These are phyloP conservation scores for Syngnathus scovelli DNA, from an alignment of 2,113 vertebrate species.

Conservation along the genomic window DNA sequence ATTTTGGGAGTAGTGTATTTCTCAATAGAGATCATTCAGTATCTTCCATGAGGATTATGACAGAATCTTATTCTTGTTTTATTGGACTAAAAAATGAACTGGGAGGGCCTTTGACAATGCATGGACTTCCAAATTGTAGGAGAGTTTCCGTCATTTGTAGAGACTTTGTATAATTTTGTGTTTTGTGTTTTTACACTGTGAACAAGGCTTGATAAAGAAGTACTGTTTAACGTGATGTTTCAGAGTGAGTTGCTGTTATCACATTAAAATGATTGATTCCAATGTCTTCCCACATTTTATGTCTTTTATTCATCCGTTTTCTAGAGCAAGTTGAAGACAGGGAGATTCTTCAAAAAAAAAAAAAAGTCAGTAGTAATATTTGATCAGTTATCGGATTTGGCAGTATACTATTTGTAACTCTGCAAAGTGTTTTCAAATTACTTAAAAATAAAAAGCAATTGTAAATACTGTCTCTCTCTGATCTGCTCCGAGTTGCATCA, in stretches of 20 bases:
- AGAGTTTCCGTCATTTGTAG: neutral
- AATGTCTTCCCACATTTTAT: neutral
- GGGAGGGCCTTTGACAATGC: neutral
- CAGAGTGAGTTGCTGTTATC: neutral
- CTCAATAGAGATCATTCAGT: conserved; percentile 8
- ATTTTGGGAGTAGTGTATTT: neutral
- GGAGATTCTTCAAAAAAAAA: too few relatives aligned
- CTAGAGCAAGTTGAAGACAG: too few relatives aligned
- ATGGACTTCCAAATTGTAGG: neutral
- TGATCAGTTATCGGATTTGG: too few relatives aligned
- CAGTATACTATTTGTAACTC: neutral
- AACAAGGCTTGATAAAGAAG: neutral
- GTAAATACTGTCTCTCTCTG: neutral
- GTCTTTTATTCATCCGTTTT: neutral
- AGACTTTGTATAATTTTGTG: neutral
- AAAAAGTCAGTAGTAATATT: too few relatives aligned
- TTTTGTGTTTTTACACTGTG: neutral
- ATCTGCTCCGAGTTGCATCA: neutral
- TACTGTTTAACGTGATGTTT: neutral
- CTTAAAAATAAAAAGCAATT: too few relatives aligned
- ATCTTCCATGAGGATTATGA: conserved; percentile 22
- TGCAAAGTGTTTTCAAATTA: neutral
- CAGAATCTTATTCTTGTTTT: neutral
- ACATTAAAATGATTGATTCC: neutral
- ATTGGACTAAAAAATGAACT: neutral